Percentiles rank a stretch among this genome's conserved stretches.
These are phyloP conservation scores for Listronotus bonariensis DNA, from an alignment of 1,140 invertebrate species.

Conservation along the genomic window DNA sequence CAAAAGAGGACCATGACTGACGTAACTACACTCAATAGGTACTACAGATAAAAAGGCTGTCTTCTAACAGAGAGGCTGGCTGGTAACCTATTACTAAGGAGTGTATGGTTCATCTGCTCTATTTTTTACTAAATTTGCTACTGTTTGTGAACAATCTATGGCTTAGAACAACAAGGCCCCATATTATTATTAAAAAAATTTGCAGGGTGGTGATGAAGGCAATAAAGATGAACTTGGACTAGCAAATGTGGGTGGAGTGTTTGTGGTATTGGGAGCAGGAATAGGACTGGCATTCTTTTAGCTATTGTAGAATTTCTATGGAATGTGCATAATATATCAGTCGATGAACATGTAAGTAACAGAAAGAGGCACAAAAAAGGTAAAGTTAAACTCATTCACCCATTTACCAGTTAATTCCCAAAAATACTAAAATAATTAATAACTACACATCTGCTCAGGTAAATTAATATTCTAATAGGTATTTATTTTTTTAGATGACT, in stretches of 20 bases:
- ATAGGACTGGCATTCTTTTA: slow-evolving; percentile 69
- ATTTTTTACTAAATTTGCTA: too few relatives aligned
- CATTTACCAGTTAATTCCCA: neutral
- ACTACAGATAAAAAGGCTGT: too few relatives aligned
- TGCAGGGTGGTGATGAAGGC: slow-evolving; percentile 11
- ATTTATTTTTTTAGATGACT: slow-evolving; percentile 60
- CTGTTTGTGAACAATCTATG: too few relatives aligned
- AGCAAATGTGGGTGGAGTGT: slow-evolving; percentile 87
- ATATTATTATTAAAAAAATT: neutral
- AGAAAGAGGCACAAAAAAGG: neutral
- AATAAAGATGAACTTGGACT: slow-evolving; percentile 68
- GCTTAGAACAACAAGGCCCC: too few relatives aligned
- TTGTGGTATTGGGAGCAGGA: slow-evolving; percentile 79
- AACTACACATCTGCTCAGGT: too few relatives aligned
- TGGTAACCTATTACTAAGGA: too few relatives aligned
- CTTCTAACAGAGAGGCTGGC: too few relatives aligned
- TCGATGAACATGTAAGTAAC: slow-evolving; percentile 73
- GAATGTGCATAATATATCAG: slow-evolving; percentile 76
- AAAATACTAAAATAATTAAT: too few relatives aligned
- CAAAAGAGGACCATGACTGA: too few relatives aligned
- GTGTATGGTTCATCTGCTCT: too few relatives aligned
- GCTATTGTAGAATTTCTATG: slow-evolving; percentile 79
- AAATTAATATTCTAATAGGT: too few relatives aligned
- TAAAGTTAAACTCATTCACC: neutral
- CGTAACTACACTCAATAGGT: too few relatives aligned